Base-by-base conservation (phyloP, 2,888 invertebrate species). In the Polymixis flavicincta region DNA sequence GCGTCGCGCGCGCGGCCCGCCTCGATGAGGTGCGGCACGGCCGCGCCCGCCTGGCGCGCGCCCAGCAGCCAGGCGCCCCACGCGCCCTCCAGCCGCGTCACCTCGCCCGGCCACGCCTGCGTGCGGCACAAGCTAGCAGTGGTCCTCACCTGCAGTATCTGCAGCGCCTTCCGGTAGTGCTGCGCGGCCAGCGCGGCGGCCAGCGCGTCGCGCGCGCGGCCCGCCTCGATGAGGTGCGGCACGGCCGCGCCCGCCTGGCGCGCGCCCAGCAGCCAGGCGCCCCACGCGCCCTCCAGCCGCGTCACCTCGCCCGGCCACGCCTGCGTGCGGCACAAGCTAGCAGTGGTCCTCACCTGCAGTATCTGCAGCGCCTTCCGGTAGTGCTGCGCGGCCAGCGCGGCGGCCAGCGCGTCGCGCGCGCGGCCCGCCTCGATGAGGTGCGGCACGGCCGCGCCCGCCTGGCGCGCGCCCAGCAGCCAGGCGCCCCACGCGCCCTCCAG, bases 21-120 rank as follows among this genome's bases (percentile, higher is more conserved):
- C 95, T 99, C 99, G 68, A 99, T 99, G 90, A 98, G 99, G 93
- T 99, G 99, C 93, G 99, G 99, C 75, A 99, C 99, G 1, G 99
- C 99, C 1, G 99, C 99, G 90, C 99, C 99, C 82, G 98, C 97
- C 93, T 99, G 99, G 82, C 99, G 98, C 87, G 97, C 97, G 13
- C 97, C 96, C 13, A 98, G 98, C 85, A 99, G 96, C 97, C 97
- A 97, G 89, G 98, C 98, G 5, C 99, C 99, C 99, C 99, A 99
- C 92, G 98, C 97, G 88, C 98, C 98, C 94, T 99, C 99, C 78
- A 99, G 95, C 11, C 97, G 96, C 0, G 99, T 99, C 14, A 99
- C 99, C 87, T 98, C 97, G 68, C 97, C 97, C 0, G 98, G 98
- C 78, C 97, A 97, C 0, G 95, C 91, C 96, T 96, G 37, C 17